Evolutionary conservation across 1,140 invertebrate species (phyloP).

Genomic region (Papilio glaucus): DNA sequence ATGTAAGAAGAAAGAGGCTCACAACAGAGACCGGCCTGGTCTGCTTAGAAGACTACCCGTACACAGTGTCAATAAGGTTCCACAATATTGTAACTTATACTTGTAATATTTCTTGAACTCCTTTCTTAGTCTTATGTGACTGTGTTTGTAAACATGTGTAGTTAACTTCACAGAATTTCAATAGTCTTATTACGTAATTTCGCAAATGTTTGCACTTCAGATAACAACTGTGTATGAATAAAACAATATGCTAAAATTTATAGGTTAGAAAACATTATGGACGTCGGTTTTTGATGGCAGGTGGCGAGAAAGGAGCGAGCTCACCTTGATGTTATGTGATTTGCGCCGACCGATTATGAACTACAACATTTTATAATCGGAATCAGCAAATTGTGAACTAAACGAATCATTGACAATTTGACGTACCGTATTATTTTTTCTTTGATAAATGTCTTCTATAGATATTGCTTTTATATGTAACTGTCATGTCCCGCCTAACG

Average conservation of each 20-base stretch:
- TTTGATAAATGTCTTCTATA: no score
- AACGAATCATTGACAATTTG: no score
- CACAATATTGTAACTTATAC: background rate
- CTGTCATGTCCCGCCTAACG: no score
- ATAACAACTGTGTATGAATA: conserved; percentile 6
- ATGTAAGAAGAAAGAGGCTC: conserved; percentile 66
- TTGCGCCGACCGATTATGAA: no score
- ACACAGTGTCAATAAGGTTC: conserved; percentile 73
- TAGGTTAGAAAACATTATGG: background rate
- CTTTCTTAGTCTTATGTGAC: background rate
- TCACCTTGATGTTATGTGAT: no score
- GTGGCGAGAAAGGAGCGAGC: no score
- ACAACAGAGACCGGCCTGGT: conserved; percentile 72
- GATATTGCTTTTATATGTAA: no score
- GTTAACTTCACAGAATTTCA: background rate
- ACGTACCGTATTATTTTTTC: no score
- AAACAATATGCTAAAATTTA: background rate
- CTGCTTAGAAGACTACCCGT: conserved; percentile 75
- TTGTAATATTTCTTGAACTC: background rate
- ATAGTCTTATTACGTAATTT: conserved; percentile 12
- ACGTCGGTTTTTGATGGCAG: no score
- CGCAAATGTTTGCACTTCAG: conserved; percentile 8
- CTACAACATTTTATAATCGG: no score
- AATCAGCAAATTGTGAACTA: no score
- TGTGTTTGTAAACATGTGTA: background rate